phyloP scores from a whole-genome alignment of 2,888 invertebrate species.

The Chrysina gloriosa region DNA sequence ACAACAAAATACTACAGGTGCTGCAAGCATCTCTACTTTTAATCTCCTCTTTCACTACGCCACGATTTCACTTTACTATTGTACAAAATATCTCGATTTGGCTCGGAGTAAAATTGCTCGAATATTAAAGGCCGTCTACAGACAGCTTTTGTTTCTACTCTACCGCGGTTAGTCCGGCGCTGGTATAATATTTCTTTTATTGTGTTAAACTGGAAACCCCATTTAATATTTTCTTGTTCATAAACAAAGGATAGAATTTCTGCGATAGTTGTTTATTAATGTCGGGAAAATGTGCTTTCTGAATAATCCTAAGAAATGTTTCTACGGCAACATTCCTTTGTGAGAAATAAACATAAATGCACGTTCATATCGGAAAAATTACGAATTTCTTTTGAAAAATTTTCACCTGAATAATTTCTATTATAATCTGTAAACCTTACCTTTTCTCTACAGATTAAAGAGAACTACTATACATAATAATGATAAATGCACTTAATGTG shows the following conservation, averaged over 20 bases:
- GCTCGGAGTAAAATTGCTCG: slow-evolving; percentile 10
- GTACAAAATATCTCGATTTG: slow-evolving; percentile 34
- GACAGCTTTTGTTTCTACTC: slow-evolving; percentile 12
- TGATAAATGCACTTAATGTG: no score
- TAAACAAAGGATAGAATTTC: slow-evolving; percentile 6
- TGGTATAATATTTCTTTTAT: slow-evolving; percentile 13
- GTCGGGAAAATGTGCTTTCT: background rate
- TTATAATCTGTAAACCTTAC: no score
- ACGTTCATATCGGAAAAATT: no score
- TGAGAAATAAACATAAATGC: no score
- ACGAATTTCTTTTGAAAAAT: no score
- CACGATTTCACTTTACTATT: slow-evolving; percentile 18
- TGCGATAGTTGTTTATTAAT: slow-evolving; percentile 14
- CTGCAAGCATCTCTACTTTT: slow-evolving; percentile 5
- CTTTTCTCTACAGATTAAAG: no score
- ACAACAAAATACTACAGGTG: slow-evolving; percentile 11
- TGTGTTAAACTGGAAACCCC: slow-evolving; percentile 11
- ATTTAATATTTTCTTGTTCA: slow-evolving; percentile 28
- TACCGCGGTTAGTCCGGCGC: background rate
- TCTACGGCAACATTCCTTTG: no score
- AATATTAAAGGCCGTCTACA: slow-evolving; percentile 16
- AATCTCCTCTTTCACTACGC: slow-evolving; percentile 14
- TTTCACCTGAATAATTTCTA: no score
- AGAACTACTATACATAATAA: no score
- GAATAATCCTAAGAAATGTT: background rate